Evolutionary conservation across 2,888 invertebrate species (phyloP), one percentile per base, ranked within the genome.

Genomic region (Chrysopilus asiliformis): DNA sequence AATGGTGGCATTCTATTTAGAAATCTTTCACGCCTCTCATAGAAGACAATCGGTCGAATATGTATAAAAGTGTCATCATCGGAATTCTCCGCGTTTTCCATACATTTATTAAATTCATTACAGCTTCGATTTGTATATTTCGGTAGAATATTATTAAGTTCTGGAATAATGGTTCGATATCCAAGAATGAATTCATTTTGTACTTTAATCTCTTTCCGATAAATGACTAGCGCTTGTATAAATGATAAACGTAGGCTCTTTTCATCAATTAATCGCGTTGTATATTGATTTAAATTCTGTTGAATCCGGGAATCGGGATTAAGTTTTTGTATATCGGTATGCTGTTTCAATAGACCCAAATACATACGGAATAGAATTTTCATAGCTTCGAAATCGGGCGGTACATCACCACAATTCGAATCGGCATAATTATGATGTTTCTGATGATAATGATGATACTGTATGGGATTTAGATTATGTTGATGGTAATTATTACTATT

Each of bases 321-420:
- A 31, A 19, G 13, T 15, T 31, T 19, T 29, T 13, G 9, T 12
- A 4, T 26, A 25, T 25, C 10, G 13, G 19, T 15, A 20, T 19
- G 52, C 15, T 57, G 56, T 39, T 60, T 63, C 2, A 70, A 45
- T 41, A 67, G 66, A 0, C 68, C 68, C 47, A 76, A 57, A 46
- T 75, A 75, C 36, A 75, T 74, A 32, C 76, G 64, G 15, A 74
- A 72, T 13, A 76, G 53, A 32, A 76, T 63, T 49, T 73, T 75
- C 36, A 75, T 65, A 1, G 72, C 74, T 41, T 61, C 61, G 2
- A 54, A 45, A 45, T 57, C 59, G 0, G 49, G 53, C n/a, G n/a
- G n/a, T n/a, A n/a, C n/a, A 40, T 53, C 57, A 16, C 40, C 43
- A 20, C 40, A 38, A 33, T 40, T 43, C 4, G 38, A 40, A 33